Evolutionary conservation across 1,140 invertebrate species (phyloP).

Genomic region (Cardiocondyla obscurior): DNA sequence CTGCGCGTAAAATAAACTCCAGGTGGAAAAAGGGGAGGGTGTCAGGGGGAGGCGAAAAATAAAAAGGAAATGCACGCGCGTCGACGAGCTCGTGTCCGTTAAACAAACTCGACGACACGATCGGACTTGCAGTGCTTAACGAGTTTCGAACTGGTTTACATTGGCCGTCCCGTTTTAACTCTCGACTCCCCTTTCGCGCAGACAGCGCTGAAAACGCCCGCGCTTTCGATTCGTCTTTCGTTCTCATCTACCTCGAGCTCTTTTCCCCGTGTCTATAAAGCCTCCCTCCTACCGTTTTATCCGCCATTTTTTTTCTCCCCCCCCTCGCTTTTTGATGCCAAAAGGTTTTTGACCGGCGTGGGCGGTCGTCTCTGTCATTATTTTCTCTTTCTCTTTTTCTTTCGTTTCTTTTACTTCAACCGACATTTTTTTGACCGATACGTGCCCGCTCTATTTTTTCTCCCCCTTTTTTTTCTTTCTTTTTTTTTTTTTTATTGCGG

Average conservation of each 20-base stretch:
- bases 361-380: neutral
- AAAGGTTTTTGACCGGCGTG: neutral
- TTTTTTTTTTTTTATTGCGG: neutral
- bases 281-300: neutral
- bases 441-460: too few species aligned
- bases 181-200: slow-evolving; percentile 28
- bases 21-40: neutral
- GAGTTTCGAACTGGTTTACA: slow-evolving; percentile 59
- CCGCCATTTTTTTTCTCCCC: neutral
- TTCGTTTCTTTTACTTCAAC: neutral
- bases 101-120: slow-evolving; percentile 29
- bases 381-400: neutral
- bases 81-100: slow-evolving; percentile 1
- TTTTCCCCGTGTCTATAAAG: neutral
- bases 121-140: slow-evolving; percentile 52
- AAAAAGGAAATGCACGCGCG: neutral
- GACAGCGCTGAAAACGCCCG: neutral
- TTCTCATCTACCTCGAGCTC: neutral
- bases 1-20: slow-evolving; percentile 25
- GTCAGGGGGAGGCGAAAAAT: neutral
- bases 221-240: slow-evolving; percentile 14
- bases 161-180: slow-evolving; percentile 48
- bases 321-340: neutral
- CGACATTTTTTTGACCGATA: neutral
- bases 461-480: too few species aligned